Percentiles rank a stretch among this genome's conserved stretches.
Evolutionary conservation across 2,797 vertebrate genomes (phyloP).

Genomic region (Peromyscus eremicus): DNA sequence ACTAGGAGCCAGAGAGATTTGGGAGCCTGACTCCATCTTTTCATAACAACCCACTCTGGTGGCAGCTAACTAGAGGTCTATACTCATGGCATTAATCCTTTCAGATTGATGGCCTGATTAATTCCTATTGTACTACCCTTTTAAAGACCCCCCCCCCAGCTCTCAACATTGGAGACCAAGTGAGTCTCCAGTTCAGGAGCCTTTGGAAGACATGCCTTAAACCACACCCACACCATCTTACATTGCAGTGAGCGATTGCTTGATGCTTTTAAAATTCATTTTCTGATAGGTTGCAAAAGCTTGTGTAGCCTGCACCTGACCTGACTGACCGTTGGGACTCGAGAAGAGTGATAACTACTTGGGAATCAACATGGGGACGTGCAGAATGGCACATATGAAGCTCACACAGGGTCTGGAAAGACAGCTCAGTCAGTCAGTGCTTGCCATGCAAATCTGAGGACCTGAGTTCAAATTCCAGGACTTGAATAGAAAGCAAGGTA

Average conservation of each 20-base stretch:
- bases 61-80: neutral
- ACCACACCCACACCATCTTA: neutral
- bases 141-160: neutral
- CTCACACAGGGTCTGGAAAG: neutral
- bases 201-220: neutral
- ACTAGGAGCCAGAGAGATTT: neutral
- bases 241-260: neutral
- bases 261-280: neutral
- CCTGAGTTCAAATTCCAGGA: neutral
- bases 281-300: neutral
- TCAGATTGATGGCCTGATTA: neutral
- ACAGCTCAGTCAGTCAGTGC: neutral
- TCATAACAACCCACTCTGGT: neutral
- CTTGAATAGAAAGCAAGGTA: too few species aligned
- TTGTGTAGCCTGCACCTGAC: too few species aligned
- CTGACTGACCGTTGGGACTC: neutral
- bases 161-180: neutral
- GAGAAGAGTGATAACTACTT: neutral
- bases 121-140: neutral
- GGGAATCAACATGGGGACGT: neutral
- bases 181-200: neutral
- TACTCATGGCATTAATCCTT: neutral
- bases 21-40: neutral
- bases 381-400: neutral
- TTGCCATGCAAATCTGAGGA: neutral